These are phyloP conservation scores for Aeoliscus strigatus DNA, from an alignment of 2,797 vertebrate species.

Conservation along the genomic window DNA sequence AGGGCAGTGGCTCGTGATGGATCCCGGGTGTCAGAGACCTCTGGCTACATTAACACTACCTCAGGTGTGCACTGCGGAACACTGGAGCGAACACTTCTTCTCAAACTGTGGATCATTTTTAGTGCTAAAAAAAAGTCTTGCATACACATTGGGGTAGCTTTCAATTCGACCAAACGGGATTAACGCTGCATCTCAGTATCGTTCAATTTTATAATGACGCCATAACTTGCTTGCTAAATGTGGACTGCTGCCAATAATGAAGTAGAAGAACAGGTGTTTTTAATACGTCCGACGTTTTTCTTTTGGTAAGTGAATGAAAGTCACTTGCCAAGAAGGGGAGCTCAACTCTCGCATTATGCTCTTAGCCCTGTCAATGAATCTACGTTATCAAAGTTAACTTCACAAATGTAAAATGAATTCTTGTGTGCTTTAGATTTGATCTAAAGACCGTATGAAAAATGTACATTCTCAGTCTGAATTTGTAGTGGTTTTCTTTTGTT, in stretches of 20 bases:
- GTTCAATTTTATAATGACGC: slow-evolving; percentile 7
- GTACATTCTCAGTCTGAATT: slow-evolving; percentile 32
- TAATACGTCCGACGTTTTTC: slow-evolving; percentile 12
- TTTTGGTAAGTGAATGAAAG: slow-evolving; percentile 8
- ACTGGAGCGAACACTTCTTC: slow-evolving; percentile 9
- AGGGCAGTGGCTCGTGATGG: too few species aligned
- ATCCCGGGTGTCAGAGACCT: too few species aligned
- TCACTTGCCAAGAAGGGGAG: slow-evolving; percentile 11
- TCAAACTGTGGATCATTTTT: slow-evolving; percentile 5
- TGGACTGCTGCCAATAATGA: slow-evolving; percentile 31
- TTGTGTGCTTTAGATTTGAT: too few species aligned
- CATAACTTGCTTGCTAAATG: slow-evolving; percentile 31
- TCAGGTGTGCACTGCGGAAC: slow-evolving; percentile 55
- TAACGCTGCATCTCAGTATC: slow-evolving; percentile 8
- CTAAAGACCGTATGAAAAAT: slow-evolving; percentile 29
- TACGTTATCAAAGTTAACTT: slow-evolving; percentile 17
- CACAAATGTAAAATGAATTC: slow-evolving; percentile 2
- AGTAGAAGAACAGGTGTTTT: slow-evolving; percentile 3
- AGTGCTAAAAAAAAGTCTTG: slow-evolving; percentile 4
- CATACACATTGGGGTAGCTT: slow-evolving; percentile 4
- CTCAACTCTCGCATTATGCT: slow-evolving; percentile 2
- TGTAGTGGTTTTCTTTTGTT: slow-evolving; percentile 37
- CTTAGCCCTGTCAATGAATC: slow-evolving; percentile 10
- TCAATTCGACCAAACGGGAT: neutral
- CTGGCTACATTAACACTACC: slow-evolving; percentile 65